phyloP scores from a whole-genome alignment of 2,888 invertebrate species.

The Perithous albicinctus region DNA sequence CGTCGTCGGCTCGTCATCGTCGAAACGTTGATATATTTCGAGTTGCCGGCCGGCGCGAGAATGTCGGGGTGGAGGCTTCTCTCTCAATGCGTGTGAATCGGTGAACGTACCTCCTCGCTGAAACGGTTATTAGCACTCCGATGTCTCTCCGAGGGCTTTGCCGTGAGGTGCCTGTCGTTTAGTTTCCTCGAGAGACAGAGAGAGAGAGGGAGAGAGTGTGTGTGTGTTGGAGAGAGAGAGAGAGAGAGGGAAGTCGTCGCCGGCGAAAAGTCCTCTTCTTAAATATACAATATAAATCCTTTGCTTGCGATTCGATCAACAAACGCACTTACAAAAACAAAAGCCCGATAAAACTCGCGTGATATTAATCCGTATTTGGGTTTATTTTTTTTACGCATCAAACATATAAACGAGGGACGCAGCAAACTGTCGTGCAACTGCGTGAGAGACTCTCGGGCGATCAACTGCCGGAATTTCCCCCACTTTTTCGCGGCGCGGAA shows the following conservation, averaged over 20 bases:
- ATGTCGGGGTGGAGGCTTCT: neutral
- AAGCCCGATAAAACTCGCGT: neutral
- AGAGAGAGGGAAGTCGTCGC: neutral
- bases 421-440: constrained; percentile 60
- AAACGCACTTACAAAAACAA: neutral
- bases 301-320: constrained; percentile 4
- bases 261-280: neutral
- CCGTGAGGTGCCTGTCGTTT: neutral
- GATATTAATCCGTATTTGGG: neutral
- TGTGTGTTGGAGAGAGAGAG: no score
- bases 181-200: neutral
- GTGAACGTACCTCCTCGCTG: constrained; percentile 14
- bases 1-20: neutral
- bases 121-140: neutral
- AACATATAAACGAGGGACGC: constrained; percentile 53
- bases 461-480: constrained; percentile 78
- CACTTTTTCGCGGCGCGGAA: constrained; percentile 48
- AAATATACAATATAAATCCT: neutral
- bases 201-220: no score
- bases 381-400: constrained; percentile 40
- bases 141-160: neutral
- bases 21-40: neutral
- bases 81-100: neutral
- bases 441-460: constrained; percentile 67
- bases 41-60: constrained; percentile 39